A percentile compares a stretch with the other conserved stretches of the same genome.
Conservation (phyloP, 2,797 vertebrate genomes). For the Gouania willdenowi region DNA sequence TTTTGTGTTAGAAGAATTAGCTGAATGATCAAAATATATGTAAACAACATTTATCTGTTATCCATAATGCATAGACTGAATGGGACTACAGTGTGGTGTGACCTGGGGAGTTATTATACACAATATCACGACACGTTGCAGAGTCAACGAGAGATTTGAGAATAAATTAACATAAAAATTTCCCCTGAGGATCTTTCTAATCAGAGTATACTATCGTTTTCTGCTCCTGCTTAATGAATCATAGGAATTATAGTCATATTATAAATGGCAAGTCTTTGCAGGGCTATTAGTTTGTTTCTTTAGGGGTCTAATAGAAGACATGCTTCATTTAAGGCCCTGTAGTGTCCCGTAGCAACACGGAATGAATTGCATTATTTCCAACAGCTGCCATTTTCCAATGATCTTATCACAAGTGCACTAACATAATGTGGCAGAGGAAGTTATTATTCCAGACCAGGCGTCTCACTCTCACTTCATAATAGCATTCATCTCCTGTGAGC, state of each 20-base stretch:
- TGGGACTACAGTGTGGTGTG: constrained; percentile 49
- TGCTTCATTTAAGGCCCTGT: constrained; percentile 88
- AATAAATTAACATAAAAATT: constrained; percentile 88
- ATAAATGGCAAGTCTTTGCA: constrained; percentile 96
- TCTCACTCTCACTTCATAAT: constrained; percentile 68
- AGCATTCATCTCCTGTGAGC: constrained; percentile 65
- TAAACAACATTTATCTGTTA: constrained; percentile 63
- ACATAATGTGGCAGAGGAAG: constrained; percentile 76
- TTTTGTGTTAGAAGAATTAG: constrained; percentile 18
- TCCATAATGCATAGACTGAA: constrained; percentile 49
- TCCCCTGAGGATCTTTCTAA: constrained; percentile 85
- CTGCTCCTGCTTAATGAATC: constrained; percentile 99
- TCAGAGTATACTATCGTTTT: constrained; percentile 93
- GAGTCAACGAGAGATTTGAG: constrained; percentile 87
- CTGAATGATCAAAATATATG: constrained; percentile 51
- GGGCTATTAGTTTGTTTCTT: constrained; percentile 99
- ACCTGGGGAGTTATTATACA: constrained; percentile 78
- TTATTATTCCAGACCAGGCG: constrained; percentile 78
- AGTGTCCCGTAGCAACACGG: constrained; percentile 85
- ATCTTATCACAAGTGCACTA: constrained; percentile 79
- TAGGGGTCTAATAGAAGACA: constrained; percentile 98
- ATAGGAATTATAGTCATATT: constrained; percentile 99
- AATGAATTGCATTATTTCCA: constrained; percentile 96
- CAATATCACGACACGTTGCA: constrained; percentile 85
- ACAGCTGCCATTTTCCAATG: constrained; percentile 86